Base-by-base conservation (phyloP, 1,140 invertebrate species). In the Zelostemma sp. region DNA sequence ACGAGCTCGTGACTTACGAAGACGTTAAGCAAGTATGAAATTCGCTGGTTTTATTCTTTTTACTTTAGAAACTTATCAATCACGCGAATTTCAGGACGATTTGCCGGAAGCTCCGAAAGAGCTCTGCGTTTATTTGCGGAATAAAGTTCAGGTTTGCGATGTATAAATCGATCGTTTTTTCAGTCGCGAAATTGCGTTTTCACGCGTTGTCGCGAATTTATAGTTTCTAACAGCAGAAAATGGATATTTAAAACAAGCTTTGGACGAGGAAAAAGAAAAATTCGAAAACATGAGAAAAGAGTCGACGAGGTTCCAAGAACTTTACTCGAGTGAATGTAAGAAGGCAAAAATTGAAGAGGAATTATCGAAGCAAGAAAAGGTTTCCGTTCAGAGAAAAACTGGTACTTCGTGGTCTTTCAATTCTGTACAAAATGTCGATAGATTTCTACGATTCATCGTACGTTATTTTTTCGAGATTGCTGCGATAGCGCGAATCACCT, bases 161-260 rank as follows among this genome's bases (percentile, higher is more conserved):
- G 11, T 4, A 40, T 40, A 40, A 40, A 40, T 6, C 14, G 35
- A 2, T 2, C 2, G n/a, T 40, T 40, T 40, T 28, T 8, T 28
- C 25, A 28, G n/a, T n/a, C n/a, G n/a, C n/a, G n/a, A n/a, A n/a
- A n/a, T n/a, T n/a, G 8, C 25, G 25, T 28, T 28, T 28, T 28
- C 25, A 28, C 8, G 3, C 25, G 8, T 28, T 28, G 3, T 28
- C 25, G 3, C 11, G 35, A 31, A 62, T 40, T 51, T 66, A 31
- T 38, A 86, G 84, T 79, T 81, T 72, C 66, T 84, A 19, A 74
- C 55, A 16, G 67, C 77, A 15, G 81, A 86, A 73, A 86, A 84
- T 76, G 76, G 73, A 43, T 73, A 65, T 38, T 49, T 81, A 6
- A 74, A 67, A 57, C 70, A 16, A 12, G 8, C 25, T 35, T 15